These are phyloP conservation scores for Drosophila baimaii DNA, from an alignment of 1,140 invertebrate species.

Conservation along the genomic window DNA sequence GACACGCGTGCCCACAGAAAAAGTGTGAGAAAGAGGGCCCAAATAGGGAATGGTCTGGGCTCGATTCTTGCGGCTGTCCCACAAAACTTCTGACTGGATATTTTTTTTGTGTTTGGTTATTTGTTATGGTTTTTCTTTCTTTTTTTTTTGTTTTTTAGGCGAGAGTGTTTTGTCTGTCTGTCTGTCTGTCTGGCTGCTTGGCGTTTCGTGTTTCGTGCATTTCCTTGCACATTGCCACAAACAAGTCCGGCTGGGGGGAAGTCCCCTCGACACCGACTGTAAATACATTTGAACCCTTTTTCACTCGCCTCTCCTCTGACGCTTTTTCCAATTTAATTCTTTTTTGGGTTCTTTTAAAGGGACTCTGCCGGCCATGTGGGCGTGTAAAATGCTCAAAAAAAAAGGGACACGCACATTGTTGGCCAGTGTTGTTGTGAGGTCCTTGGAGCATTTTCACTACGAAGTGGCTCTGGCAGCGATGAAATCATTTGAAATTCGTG, in stretches of 20 bases:
- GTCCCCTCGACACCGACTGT: slow-evolving; percentile 21
- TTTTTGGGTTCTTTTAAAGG: slow-evolving; percentile 39
- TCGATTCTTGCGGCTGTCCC: slow-evolving; percentile 49
- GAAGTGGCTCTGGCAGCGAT: slow-evolving; percentile 22
- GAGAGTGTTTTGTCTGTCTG: slow-evolving; percentile 37
- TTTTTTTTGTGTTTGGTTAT: slow-evolving; percentile 1
- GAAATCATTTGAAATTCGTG: slow-evolving; percentile 33
- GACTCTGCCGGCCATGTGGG: slow-evolving; percentile 42
- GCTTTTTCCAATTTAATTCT: slow-evolving; percentile 49
- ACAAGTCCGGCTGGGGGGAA: not conserved
- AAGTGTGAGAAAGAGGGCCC: slow-evolving; percentile 14
- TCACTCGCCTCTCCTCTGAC: slow-evolving; percentile 23
- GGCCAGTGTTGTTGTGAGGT: slow-evolving; percentile 11
- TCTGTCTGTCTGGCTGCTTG: slow-evolving; percentile 53
- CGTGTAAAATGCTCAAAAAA: slow-evolving; percentile 47
- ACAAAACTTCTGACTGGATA: slow-evolving; percentile 25
- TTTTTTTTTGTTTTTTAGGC: slow-evolving; percentile 3
- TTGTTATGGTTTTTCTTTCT: slow-evolving; percentile 18
- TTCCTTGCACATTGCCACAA: slow-evolving; percentile 54
- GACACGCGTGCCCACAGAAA: slow-evolving; percentile 56
- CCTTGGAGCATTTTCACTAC: slow-evolving; percentile 40
- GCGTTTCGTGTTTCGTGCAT: slow-evolving; percentile 64
- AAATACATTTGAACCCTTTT: slow-evolving; percentile 79
- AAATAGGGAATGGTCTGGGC: slow-evolving; percentile 33
- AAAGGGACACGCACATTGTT: slow-evolving; percentile 57